Evolutionary conservation across 1,140 invertebrate genomes (phyloP).

Genomic region (Drosophila leontia): DNA sequence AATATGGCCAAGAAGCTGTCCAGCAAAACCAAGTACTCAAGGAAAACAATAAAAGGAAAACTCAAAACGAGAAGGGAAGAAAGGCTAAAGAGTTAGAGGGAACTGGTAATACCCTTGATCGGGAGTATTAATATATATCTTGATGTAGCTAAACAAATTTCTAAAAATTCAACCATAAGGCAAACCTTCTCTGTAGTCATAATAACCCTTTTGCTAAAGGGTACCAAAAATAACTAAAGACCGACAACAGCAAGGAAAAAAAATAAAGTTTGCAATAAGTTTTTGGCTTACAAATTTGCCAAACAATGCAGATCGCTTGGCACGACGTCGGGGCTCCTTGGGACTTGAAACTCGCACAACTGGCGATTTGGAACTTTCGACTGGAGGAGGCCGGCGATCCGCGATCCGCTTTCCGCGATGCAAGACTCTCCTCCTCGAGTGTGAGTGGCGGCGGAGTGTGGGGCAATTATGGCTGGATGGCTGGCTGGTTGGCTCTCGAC

Average conservation of each 20-base stretch:
- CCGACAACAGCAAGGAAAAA: conserved; percentile 3
- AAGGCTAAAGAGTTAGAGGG: background rate
- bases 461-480: conserved; percentile 56
- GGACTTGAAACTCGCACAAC: conserved; percentile 7
- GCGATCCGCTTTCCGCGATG: background rate
- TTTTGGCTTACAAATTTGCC: conserved; percentile 73
- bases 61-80: background rate
- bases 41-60: background rate
- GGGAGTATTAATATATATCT: no score
- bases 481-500: conserved; percentile 12
- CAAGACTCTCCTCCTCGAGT: conserved; percentile 17
- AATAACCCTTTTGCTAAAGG: conserved; percentile 18
- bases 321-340: conserved; percentile 56
- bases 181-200: conserved; percentile 3
- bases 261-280: conserved; percentile 54
- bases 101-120: conserved; percentile 1
- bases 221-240: conserved; percentile 21
- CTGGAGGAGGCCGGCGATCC: conserved; percentile 7
- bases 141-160: no score
- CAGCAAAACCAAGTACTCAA: conserved; percentile 2
- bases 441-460: conserved; percentile 31
- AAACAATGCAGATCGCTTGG: conserved; percentile 75
- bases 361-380: conserved; percentile 10
- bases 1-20: conserved; percentile 50
- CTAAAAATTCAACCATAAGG: no score